A percentile compares a stretch with the other conserved stretches of the same genome.
Evolutionary conservation across 2,888 invertebrate species (phyloP).

Genomic region (Archips crataeganus): DNA sequence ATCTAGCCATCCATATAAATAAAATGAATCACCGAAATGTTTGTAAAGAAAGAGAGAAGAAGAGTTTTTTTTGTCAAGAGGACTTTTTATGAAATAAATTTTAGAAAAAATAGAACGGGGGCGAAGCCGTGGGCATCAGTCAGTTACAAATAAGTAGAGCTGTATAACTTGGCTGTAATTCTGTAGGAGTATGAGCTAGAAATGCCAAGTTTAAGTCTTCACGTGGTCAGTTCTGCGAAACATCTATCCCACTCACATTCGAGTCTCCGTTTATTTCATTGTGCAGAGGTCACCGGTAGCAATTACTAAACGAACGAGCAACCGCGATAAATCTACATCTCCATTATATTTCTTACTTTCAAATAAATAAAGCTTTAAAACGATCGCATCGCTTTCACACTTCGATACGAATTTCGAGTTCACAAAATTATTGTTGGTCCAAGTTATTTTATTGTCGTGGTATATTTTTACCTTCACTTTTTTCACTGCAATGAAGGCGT

Average conservation of each 20-base stretch:
- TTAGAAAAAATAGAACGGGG: no score
- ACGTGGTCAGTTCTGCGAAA: neutral
- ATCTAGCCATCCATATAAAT: no score
- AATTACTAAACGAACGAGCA: constrained; percentile 37
- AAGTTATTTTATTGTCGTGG: constrained; percentile 75
- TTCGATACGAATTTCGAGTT: constrained; percentile 70
- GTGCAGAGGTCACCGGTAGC: constrained; percentile 57
- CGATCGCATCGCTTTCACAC: constrained; percentile 74
- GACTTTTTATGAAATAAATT: no score
- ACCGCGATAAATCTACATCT: constrained; percentile 77
- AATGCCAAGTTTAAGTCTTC: neutral
- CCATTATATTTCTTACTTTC: constrained; percentile 76
- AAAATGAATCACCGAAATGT: no score
- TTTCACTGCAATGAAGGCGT: constrained; percentile 35
- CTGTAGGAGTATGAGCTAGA: neutral
- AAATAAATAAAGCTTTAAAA: constrained; percentile 56
- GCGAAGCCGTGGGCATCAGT: no score
- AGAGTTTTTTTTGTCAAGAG: no score
- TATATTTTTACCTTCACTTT: constrained; percentile 60
- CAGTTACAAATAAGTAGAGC: neutral
- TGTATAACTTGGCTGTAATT: neutral
- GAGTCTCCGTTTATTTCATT: constrained; percentile 59
- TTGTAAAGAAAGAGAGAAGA: no score
- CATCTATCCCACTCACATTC: constrained; percentile 47
- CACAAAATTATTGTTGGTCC: constrained; percentile 82